Evolutionary conservation across 2,888 invertebrate genomes (phyloP).

Genomic region (Willowsia nigromaculata): DNA sequence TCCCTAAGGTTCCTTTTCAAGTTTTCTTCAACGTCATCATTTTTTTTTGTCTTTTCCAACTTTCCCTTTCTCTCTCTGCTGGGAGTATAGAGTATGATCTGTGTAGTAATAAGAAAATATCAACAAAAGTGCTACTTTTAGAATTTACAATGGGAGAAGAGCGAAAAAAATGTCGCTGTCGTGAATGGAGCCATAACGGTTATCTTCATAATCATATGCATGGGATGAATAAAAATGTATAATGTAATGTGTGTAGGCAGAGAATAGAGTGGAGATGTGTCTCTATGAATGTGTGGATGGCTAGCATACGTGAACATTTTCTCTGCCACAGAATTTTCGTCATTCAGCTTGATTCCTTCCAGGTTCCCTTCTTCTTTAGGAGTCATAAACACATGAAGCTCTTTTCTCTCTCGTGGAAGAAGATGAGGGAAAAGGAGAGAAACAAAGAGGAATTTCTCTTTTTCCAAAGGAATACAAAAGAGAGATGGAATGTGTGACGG

Average conservation of each 20-base stretch:
- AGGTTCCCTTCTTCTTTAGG: not conserved
- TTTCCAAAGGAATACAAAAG: conserved; percentile 24
- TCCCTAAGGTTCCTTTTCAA: conserved; percentile 23
- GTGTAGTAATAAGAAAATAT: conserved; percentile 28
- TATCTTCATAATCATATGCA: conserved; percentile 38
- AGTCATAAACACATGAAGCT: conserved; percentile 12
- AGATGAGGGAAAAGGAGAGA: not conserved
- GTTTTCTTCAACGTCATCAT: conserved; percentile 15
- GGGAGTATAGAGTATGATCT: not conserved
- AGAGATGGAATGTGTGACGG: not conserved
- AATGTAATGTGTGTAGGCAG: not conserved
- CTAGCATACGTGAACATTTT: not conserved
- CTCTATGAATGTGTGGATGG: no score
- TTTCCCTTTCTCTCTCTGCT: not conserved
- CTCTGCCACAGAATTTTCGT: not conserved
- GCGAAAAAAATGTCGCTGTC: conserved; percentile 39
- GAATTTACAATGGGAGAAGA: conserved; percentile 43
- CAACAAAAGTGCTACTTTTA: conserved; percentile 31
- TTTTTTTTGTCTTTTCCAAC: conserved; percentile 1
- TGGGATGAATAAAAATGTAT: conserved; percentile 15
- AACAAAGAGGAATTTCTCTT: conserved; percentile 21
- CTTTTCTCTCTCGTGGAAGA: not conserved
- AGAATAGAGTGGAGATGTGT: no score
- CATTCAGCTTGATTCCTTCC: not conserved
- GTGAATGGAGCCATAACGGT: not conserved